Base-by-base conservation (phyloP, 1,140 invertebrate species). In the Metopolophium dirhodum region DNA sequence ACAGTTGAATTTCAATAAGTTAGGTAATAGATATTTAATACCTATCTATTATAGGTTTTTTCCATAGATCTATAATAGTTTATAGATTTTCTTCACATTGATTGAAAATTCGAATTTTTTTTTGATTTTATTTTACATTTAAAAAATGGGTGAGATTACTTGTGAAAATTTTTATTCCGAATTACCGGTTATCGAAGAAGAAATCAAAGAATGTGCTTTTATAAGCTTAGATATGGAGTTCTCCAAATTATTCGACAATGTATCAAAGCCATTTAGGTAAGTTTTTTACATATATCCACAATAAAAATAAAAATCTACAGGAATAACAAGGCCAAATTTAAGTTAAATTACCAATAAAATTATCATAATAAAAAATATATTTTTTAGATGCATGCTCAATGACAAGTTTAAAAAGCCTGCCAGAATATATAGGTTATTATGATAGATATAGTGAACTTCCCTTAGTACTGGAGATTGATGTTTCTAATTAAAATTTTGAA, bases 191-290 rank as follows among this genome's bases (percentile, higher is more conserved):
- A 93, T 93, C 6, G 91, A 93, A 86, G 18, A 6, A 7, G 82
- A 37, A 41, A 85, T 93, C 54, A 93, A 45, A 93, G 11, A 83
- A 54, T 93, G 35, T 26, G 82, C 91, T 54, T 93, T 93, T 93
- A n/a, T 93, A 20, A 47, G 91, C 45, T 41, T 93, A 51, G 91
- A 93, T n/a, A 85, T 93, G 82, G 91, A 93, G n/a, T 93, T 93
- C n/a, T 93, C 91, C 0, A 93, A 93, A 86, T n/a, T 93, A 41
- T 35, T 45, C 20, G 82, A 93, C 18, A 26, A 93, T 54, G n/a
- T 20, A 41, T 20, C 47, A 41, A 83, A 45, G 1, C 91, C 91
- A 41, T 93, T 93, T 83, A 86, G 49, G 91, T 93, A 61, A 93
- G 82, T n/a, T 90, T 14, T 88, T 26, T n/a, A 49, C 2, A 41